These are phyloP conservation scores for Formica aserva DNA, from an alignment of 2,888 invertebrate genomes.

Conservation along the genomic window DNA sequence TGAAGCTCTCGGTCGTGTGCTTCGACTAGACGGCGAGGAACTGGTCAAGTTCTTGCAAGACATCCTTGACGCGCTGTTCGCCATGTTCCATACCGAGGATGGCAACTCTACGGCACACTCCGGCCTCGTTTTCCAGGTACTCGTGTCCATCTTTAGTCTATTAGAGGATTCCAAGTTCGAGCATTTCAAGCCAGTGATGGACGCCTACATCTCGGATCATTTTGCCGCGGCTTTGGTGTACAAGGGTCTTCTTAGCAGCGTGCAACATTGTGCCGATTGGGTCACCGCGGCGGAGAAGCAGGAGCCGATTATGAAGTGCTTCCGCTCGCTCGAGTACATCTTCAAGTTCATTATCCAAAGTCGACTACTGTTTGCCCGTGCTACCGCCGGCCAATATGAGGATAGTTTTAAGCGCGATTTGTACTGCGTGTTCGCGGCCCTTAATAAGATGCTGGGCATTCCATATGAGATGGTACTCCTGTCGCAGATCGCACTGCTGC, in stretches of 20 bases:
- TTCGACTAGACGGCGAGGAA: conserved; percentile 94
- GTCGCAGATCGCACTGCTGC: conserved; percentile 93
- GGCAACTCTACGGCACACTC: conserved; percentile 96
- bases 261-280: conserved; percentile 96
- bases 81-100: conserved; percentile 97
- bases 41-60: conserved; percentile 98
- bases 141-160: conserved; percentile 96
- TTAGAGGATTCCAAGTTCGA: conserved; percentile 96
- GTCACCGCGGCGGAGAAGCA: conserved; percentile 95
- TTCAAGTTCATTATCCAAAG: conserved; percentile 97
- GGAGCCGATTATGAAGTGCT: conserved; percentile 95
- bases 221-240: conserved; percentile 98
- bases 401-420: conserved; percentile 94
- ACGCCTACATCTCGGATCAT: conserved; percentile 97
- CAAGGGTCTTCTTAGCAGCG: conserved; percentile 95
- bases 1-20: conserved; percentile 93
- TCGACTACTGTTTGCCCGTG: conserved; percentile 92
- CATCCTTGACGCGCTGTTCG: conserved; percentile 96
- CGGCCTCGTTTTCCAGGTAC: conserved; percentile 95
- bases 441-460: conserved; percentile 92
- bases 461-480: conserved; percentile 91
- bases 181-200: conserved; percentile 97
- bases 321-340: conserved; percentile 95
- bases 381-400: conserved; percentile 95
- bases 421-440: conserved; percentile 92